phyloP scores from a whole-genome alignment of 2,797 vertebrate genomes.

The Bucorvus abyssinicus region DNA sequence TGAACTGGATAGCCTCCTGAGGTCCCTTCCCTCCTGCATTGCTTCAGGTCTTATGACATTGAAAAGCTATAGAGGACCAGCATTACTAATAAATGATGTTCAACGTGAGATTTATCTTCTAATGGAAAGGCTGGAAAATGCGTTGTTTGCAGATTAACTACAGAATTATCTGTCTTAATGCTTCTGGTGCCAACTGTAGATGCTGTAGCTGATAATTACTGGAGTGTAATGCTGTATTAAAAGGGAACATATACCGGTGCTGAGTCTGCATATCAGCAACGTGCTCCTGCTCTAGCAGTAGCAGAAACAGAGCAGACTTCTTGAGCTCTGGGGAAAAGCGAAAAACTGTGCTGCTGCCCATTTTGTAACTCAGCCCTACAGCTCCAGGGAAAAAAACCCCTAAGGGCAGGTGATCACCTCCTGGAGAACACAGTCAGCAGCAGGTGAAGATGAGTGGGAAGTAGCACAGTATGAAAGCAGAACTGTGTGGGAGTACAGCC shows the following conservation, averaged over 20 bases:
- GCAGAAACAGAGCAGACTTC: not conserved
- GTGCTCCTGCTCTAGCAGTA: not conserved
- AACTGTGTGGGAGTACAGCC: not conserved
- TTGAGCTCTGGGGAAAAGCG: not conserved
- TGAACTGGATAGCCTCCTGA: not conserved
- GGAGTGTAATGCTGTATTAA: fast-evolving
- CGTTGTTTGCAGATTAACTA: not conserved
- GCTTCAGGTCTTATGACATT: fast-evolving
- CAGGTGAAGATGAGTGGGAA: not conserved
- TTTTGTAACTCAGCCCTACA: not conserved
- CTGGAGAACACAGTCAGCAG: not conserved
- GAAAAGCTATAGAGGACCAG: not conserved
- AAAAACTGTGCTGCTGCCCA: not conserved
- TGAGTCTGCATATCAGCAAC: fast-evolving
- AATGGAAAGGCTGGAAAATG: fast-evolving
- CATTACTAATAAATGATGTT: not conserved
- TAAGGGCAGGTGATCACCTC: not conserved
- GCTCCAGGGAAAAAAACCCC: not conserved
- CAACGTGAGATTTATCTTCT: not conserved
- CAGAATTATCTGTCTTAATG: not conserved
- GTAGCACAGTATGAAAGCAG: not conserved
- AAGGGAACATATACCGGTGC: not conserved
- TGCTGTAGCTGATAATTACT: not conserved
- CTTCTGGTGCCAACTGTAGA: not conserved
- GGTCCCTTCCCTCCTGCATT: not conserved